Percentiles rank a stretch among this genome's conserved stretches.
Conservation (phyloP, 2,797 vertebrate species). For the Danio tinwini region DNA sequence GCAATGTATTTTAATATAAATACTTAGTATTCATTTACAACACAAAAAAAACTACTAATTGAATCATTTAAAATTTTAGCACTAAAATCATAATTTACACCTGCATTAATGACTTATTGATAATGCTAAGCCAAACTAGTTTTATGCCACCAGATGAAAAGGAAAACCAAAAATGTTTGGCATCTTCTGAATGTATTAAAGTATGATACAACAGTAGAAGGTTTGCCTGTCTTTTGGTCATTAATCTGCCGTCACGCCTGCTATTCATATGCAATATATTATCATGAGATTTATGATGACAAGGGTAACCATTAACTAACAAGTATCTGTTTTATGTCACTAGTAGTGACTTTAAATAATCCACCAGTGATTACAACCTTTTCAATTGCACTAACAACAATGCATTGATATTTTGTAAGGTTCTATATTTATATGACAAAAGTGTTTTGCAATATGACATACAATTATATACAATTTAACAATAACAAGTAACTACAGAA, state of each 20-base stretch:
- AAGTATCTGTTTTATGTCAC: background rate
- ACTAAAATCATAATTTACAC: background rate
- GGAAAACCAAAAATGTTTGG: background rate
- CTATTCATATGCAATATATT: background rate
- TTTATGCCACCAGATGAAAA: background rate
- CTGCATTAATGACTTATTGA: background rate
- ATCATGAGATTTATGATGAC: background rate
- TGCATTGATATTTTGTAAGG: too few relatives aligned
- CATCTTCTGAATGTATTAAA: slow-evolving; percentile 27
- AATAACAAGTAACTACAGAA: too few relatives aligned
- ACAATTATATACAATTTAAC: too few relatives aligned
- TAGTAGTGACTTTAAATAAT: background rate
- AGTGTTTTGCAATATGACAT: too few relatives aligned
- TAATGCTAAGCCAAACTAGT: background rate
- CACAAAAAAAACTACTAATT: background rate
- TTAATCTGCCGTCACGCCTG: background rate
- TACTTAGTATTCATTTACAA: too few relatives aligned
- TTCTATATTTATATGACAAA: too few relatives aligned
- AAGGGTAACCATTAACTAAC: background rate
- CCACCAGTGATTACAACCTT: background rate
- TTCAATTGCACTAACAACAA: background rate
- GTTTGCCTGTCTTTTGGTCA: background rate
- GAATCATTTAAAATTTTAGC: background rate
- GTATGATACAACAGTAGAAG: background rate
- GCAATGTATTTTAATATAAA: background rate